Percentiles rank a stretch among this genome's conserved stretches.
Conservation (phyloP, 2,113 vertebrate genomes). For the Paratilapia polleni region DNA sequence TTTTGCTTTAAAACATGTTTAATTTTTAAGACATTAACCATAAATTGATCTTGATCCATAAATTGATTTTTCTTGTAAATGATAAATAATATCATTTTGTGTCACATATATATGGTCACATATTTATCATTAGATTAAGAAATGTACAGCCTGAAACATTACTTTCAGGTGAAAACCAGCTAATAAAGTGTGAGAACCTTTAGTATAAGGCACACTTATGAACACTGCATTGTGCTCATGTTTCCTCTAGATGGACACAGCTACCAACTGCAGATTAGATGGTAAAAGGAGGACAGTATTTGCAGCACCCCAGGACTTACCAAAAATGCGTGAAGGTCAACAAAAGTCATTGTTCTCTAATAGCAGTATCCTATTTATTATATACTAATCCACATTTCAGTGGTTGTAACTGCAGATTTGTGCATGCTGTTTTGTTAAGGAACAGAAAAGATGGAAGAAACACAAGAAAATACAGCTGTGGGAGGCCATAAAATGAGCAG, state of each 20-base stretch:
- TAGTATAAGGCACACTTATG: background rate
- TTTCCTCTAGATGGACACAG: constrained; percentile 72
- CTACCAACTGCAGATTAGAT: constrained; percentile 3
- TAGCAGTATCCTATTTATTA: background rate
- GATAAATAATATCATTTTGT: background rate
- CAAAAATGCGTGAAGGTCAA: constrained; percentile 4
- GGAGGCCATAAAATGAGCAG: constrained; percentile 6
- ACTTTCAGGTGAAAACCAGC: background rate
- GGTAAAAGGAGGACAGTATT: background rate
- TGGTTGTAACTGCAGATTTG: background rate
- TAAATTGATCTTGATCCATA: background rate
- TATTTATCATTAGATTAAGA: background rate
- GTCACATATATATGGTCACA: background rate
- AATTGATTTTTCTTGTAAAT: background rate
- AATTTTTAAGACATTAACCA: no score
- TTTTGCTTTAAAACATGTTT: no score
- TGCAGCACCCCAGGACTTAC: background rate
- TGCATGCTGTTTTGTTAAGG: background rate
- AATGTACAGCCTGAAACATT: background rate
- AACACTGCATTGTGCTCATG: constrained; percentile 3
- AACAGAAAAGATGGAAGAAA: background rate
- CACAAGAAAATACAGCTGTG: background rate
- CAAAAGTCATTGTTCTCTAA: background rate
- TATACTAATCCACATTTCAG: background rate
- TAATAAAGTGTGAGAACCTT: background rate